Base-by-base conservation (phyloP, 2,888 invertebrate species). In the Stratiomys singularior region DNA sequence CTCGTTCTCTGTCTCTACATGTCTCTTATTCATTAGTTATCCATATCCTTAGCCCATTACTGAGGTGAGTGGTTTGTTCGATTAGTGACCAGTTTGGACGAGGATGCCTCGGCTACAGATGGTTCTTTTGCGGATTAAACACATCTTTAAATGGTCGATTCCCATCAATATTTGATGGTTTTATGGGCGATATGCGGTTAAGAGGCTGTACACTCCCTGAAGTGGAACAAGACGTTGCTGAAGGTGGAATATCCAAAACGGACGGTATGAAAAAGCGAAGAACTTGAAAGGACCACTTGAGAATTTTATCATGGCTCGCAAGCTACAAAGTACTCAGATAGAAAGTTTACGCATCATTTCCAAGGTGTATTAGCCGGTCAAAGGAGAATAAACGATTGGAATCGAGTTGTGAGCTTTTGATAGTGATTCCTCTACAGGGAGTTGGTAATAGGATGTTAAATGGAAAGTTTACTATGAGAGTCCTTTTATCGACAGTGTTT, bases 301-400 rank as follows among this genome's bases (percentile, higher is more conserved):
- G 69, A 47, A 37, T 37, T 69, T 69, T 46, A 67, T 46, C 69
- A 69, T 69, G 69, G 69, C 27, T 69, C 69, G 25, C 69, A 47
- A 23, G 18, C 1, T 46, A 30, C 27, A 9, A 69, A 66, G 37
- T 30, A 69, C 15, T 46, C 47, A n/a, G 30, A n/a, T 47, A 11
- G 47, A 30, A 69, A 69, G 69, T 69, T 69, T 47, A 69, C 69
- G 69, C 69, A 69, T 69, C 69, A 69, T 69, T 69, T 69, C 47
- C 69, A 69, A n/a, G 69, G 69, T 69, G 69, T 47, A 69, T 44
- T 60, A 28, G 18, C 13, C 23, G 9, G 60, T 25, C 23, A 18
- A 52, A 37, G 15, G 52, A 52, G 18, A 52, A 52, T 18, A 2
- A 52, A 13, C 15, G 15, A 13, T 52, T 52, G 15, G 52, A 13